These are phyloP conservation scores for Clusia tigrina DNA, from an alignment of 2,888 invertebrate genomes.

Conservation along the genomic window DNA sequence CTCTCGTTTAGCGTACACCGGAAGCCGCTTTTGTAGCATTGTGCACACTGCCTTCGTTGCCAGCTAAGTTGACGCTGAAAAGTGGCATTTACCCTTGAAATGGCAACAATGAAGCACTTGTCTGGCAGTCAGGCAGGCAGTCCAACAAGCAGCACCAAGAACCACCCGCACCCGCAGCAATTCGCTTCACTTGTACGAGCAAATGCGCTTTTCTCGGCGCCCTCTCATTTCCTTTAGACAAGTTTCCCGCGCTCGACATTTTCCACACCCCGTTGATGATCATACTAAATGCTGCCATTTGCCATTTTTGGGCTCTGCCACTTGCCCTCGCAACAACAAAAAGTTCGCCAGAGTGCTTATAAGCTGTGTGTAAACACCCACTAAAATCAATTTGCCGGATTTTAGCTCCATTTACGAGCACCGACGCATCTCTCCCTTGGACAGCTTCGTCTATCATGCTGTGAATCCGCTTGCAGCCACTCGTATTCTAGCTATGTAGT, in stretches of 20 bases:
- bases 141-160: not conserved
- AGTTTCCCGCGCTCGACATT: constrained; percentile 20
- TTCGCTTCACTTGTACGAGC: constrained; percentile 7
- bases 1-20: constrained; percentile 30
- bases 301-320: constrained; percentile 59
- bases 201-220: constrained; percentile 1
- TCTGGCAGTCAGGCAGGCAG: too few relatives aligned
- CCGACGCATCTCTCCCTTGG: constrained; percentile 9
- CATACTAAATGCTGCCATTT: constrained; percentile 57
- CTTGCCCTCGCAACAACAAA: constrained; percentile 56
- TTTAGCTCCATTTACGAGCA: constrained; percentile 32
- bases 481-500: constrained; percentile 17
- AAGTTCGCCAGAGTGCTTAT: constrained; percentile 50
- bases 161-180: not conserved
- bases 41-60: too few relatives aligned
- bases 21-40: constrained; percentile 10
- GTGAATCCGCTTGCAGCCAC: not conserved
- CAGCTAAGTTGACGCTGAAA: constrained; percentile 24
- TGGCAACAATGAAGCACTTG: constrained; percentile 24
- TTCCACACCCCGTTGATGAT: constrained; percentile 44
- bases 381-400: constrained; percentile 59
- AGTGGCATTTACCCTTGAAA: constrained; percentile 32
- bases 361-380: constrained; percentile 60
- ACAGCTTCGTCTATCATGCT: not conserved
- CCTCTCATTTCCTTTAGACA: constrained; percentile 1